A percentile compares a stretch with the other conserved stretches of the same genome.
These are phyloP conservation scores for Paedocypris sp. DNA, from an alignment of 2,113 vertebrate species.

Conservation along the genomic window DNA sequence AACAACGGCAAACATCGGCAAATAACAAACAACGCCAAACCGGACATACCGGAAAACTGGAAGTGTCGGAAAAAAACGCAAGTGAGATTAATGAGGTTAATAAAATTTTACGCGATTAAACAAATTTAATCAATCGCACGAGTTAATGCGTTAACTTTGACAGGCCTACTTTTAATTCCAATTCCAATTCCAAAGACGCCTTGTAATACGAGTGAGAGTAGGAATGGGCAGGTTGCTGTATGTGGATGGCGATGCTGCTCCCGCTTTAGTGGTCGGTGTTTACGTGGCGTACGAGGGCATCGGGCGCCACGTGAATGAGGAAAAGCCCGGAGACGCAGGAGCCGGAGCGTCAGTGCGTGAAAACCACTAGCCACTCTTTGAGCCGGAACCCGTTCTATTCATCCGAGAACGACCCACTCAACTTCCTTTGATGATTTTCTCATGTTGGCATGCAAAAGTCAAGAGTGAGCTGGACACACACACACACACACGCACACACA, in stretches of 20 bases:
- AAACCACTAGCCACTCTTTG: not conserved
- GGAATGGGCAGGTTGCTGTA: too few relatives aligned
- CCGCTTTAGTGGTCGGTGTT: slow-evolving; percentile 1
- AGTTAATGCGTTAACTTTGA: too few relatives aligned
- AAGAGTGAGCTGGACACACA: not conserved
- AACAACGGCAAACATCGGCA: too few relatives aligned
- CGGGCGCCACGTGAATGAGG: slow-evolving; percentile 1
- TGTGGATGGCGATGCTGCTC: not conserved
- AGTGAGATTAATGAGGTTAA: too few relatives aligned
- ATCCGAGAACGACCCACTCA: slow-evolving; percentile 4
- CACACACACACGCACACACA: not conserved
- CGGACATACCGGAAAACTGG: too few relatives aligned
- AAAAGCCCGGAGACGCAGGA: not conserved
- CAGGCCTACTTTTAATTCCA: too few relatives aligned
- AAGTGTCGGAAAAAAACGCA: too few relatives aligned
- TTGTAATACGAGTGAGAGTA: too few relatives aligned
- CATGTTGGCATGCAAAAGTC: not conserved
- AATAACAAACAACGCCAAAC: too few relatives aligned
- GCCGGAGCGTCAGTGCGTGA: not conserved
- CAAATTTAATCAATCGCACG: too few relatives aligned
- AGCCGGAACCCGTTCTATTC: not conserved
- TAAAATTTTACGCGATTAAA: too few relatives aligned
- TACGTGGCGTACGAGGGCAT: slow-evolving; percentile 9
- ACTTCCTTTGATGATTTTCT: not conserved
- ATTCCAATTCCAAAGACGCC: too few relatives aligned